These are phyloP conservation scores for Dunckerocampus dactyliophorus DNA, from an alignment of 2,113 vertebrate species.

Conservation along the genomic window DNA sequence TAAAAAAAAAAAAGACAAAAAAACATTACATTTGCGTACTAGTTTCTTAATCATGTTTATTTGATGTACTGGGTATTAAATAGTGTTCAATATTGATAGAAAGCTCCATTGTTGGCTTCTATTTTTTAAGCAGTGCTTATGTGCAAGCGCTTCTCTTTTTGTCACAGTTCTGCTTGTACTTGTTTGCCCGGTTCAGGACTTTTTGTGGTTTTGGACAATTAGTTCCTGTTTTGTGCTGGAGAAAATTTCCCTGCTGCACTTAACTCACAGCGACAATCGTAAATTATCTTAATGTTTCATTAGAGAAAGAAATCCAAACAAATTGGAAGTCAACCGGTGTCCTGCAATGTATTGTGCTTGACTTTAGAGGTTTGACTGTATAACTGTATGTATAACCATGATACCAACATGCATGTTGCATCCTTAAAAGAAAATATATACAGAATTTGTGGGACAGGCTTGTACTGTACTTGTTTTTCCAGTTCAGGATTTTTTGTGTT, in stretches of 20 bases:
- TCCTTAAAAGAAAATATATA: not conserved
- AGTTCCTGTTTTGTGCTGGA: not conserved
- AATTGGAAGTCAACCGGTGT: too few species aligned
- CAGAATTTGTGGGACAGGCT: not conserved
- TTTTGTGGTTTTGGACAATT: constrained; percentile 5
- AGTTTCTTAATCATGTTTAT: not conserved
- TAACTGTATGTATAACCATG: not conserved
- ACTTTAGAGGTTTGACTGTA: not conserved
- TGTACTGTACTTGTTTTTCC: too few species aligned
- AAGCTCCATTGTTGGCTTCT: not conserved
- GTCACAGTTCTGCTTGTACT: not conserved
- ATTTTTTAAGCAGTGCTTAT: too few species aligned
- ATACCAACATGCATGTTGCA: not conserved
- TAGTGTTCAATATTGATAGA: constrained; percentile 5
- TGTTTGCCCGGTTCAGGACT: constrained; percentile 5
- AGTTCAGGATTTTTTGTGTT: constrained; percentile 11
- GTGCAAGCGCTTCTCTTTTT: too few species aligned
- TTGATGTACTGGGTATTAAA: not conserved
- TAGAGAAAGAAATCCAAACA: too few species aligned
- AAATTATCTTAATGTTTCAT: too few species aligned
- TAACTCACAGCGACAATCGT: not conserved
- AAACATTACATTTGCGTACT: not conserved
- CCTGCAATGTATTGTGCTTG: too few species aligned
- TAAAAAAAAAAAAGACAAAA: constrained; percentile 58
- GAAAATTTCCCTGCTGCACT: constrained; percentile 1